Evolutionary conservation across 2,888 invertebrate species (phyloP), one percentile per base, ranked within the genome.

Genomic region (Xylota sylvarum): DNA sequence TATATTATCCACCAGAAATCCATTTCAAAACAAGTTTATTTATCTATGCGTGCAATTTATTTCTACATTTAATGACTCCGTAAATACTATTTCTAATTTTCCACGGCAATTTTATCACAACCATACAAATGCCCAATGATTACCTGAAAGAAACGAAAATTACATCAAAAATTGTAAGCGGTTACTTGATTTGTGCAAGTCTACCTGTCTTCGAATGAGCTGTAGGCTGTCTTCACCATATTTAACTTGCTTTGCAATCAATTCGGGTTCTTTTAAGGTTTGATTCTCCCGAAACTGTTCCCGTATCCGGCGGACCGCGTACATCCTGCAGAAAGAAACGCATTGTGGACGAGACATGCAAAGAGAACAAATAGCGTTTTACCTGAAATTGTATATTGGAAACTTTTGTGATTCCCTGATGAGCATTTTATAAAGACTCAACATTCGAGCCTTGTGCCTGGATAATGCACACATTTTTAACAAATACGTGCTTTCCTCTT

Each of bases 161-260:
- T 60, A 7, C 67, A 46, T 48, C 37, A 74, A 0, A 19, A 30
- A 1, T 50, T 5, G 23, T 4, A 43, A 46, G 17, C 0, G 9
- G 2, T 77, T 46, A 19, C 9, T 12, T 23, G 46, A 62, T 5
- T 9, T 55, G 5, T n/a, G 1, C 3, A 9, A 27, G 9, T 3
- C 30, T 56, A 85, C 85, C 72, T 85, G 85, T 77, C 85, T 72
- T 6, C 85, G 85, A 62, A 85, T 72, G 5, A 85, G 10, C 7
- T 76, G 72, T 7, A 85, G 43, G 6, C 32, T 70, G 0, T 85
- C 81, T 40, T 85, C 56, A 0, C 70, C 85, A 23, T 76, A 81
- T 43, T 76, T 56, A 9, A 80, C 12, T 50, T 85, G 55, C 14
- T 74, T 1, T 1, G 62, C 37, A 30, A 85, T 32, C 12, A 67